Percentiles rank a stretch among this genome's conserved stretches.
Conservation (phyloP, 2,888 invertebrate genomes). For the Adelognathus sp. region DNA sequence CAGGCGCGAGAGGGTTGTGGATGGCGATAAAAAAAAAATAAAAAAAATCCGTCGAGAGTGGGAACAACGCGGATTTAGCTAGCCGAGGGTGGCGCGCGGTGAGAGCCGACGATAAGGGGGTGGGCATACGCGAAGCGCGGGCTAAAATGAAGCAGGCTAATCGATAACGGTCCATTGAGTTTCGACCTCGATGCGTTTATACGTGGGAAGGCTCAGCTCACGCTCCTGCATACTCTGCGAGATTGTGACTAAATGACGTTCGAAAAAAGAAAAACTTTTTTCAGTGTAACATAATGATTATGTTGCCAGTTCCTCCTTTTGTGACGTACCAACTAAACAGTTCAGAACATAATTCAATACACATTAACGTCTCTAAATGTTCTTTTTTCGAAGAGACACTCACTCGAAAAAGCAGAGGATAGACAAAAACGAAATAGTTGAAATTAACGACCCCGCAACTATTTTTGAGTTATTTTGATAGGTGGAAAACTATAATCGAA, state of each 20-base stretch:
- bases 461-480: no score
- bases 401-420: no score
- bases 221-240: background rate
- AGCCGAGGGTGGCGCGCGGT: constrained; percentile 44
- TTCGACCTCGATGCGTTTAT: constrained; percentile 70
- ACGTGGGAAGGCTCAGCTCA: background rate
- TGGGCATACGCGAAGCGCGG: constrained; percentile 54
- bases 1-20: constrained; percentile 37
- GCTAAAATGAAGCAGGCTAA: constrained; percentile 75
- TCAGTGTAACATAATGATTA: no score
- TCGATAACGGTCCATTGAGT: constrained; percentile 78
- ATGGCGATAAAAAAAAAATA: constrained; percentile 47
- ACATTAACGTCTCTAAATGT: no score
- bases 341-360: no score
- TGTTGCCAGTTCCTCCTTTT: no score
- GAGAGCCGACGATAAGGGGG: constrained; percentile 59
- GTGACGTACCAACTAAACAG: no score
- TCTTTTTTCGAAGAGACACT: no score
- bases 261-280: background rate
- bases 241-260: background rate
- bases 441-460: no score
- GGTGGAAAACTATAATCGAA: no score
- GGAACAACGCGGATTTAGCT: constrained; percentile 19
- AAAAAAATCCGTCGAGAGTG: constrained; percentile 48
- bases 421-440: no score